phyloP scores from a whole-genome alignment of 2,113 vertebrate species.

The Empidonax traillii region DNA sequence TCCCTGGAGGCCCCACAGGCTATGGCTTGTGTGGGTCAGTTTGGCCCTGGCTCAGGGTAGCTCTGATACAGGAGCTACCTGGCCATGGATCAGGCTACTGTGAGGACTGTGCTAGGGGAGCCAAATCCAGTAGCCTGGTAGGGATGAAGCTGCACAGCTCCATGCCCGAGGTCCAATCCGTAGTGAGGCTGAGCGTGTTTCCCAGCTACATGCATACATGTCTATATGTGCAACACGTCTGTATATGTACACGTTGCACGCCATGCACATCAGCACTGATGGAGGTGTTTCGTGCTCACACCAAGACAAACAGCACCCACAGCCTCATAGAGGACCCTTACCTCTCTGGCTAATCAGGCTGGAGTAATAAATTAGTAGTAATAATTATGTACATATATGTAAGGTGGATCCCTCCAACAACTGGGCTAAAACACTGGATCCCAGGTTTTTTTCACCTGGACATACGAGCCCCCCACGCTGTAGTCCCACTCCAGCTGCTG shows the following conservation, averaged over 20 bases:
- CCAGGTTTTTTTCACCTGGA: not conserved
- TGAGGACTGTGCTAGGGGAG: not conserved
- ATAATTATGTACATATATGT: too few relatives aligned
- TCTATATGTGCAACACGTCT: not conserved
- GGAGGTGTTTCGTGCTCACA: not conserved
- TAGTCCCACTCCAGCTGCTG: not conserved
- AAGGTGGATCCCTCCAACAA: not conserved
- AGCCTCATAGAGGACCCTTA: not conserved
- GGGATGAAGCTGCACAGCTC: not conserved
- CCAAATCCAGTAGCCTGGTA: not conserved
- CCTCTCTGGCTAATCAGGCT: not conserved
- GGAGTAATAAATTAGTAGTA: not conserved
- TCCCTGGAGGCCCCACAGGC: rapidly evolving
- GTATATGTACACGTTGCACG: not conserved
- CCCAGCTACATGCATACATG: not conserved
- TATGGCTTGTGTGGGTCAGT: not conserved
- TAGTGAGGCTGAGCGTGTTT: not conserved
- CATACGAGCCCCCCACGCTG: rapidly evolving
- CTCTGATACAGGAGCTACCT: rapidly evolving
- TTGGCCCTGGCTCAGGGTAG: not conserved
- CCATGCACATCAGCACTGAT: not conserved
- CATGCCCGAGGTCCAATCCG: not conserved
- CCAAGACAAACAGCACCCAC: not conserved
- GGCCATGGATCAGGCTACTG: rapidly evolving
- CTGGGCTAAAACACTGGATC: not conserved